Percentiles rank a stretch among this genome's conserved stretches.
Evolutionary conservation across 2,797 vertebrate species (phyloP).

Genomic region (Novumbra hubbsi): DNA sequence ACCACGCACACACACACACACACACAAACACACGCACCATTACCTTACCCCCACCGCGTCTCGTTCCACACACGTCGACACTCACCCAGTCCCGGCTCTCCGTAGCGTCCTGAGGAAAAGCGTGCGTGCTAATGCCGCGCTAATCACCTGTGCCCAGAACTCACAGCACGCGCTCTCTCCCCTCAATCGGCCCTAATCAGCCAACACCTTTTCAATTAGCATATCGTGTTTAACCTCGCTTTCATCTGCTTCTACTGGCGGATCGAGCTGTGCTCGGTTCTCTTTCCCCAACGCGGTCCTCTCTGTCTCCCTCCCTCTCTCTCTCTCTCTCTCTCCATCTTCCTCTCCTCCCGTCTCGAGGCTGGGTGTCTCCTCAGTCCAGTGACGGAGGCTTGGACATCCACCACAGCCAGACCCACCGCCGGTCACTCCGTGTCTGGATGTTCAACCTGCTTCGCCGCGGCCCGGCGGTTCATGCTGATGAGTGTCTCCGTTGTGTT

Average conservation of each 20-base stretch:
- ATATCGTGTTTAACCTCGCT: constrained; percentile 53
- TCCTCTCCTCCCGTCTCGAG: constrained; percentile 34
- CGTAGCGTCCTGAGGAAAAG: constrained; percentile 55
- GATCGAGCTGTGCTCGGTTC: constrained; percentile 3
- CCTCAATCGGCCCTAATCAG: constrained; percentile 61
- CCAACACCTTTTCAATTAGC: constrained; percentile 62
- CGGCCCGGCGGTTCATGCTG: neutral
- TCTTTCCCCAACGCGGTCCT: constrained; percentile 14
- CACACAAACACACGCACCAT: neutral
- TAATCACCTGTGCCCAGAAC: constrained; percentile 73
- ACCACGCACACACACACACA: neutral
- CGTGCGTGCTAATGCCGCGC: constrained; percentile 67
- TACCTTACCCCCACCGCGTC: neutral
- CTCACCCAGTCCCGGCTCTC: constrained; percentile 27
- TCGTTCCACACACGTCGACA: neutral
- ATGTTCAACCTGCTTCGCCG: neutral
- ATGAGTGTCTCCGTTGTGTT: neutral
- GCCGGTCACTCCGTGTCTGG: neutral
- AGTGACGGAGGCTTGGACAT: neutral
- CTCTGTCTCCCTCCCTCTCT: constrained; percentile 16
- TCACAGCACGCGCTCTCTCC: constrained; percentile 62
- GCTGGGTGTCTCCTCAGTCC: neutral
- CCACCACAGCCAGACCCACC: neutral
- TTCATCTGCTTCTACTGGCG: constrained; percentile 44
- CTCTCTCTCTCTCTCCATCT: neutral